A percentile compares a stretch with the other conserved stretches of the same genome.
phyloP scores from a whole-genome alignment of 2,113 vertebrate species.

The Telmatochromis brichardi region DNA sequence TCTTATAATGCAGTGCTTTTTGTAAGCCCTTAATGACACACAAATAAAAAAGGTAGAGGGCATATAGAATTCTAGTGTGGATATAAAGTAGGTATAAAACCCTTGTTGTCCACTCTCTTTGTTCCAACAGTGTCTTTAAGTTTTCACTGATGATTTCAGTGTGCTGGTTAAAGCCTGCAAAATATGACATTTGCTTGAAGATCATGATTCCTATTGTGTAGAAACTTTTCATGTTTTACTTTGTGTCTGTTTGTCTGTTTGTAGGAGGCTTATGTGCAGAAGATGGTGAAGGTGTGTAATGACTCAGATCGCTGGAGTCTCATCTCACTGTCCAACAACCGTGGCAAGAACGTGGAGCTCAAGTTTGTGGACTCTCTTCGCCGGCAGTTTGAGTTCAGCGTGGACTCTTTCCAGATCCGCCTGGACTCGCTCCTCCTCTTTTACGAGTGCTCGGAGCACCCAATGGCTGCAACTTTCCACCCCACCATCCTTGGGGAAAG shows the following conservation, averaged over 20 bases:
- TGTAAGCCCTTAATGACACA: not conserved
- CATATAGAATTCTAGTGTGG: not conserved
- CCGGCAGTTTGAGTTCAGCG: conserved; percentile 98
- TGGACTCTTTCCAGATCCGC: conserved; percentile 98
- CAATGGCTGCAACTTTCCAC: conserved; percentile 93
- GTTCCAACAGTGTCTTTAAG: not conserved
- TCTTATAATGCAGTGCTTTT: not conserved
- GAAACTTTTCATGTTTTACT: not conserved
- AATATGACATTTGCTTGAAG: not conserved
- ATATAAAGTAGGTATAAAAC: not conserved
- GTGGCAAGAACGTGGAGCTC: conserved; percentile 96
- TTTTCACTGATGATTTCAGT: not conserved
- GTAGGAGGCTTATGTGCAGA: conserved; percentile 98
- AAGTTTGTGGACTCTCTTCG: conserved; percentile 98
- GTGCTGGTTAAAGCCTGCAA: not conserved
- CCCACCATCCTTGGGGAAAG: conserved; percentile 95
- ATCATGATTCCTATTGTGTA: not conserved
- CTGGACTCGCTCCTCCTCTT: conserved; percentile 97
- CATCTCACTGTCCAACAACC: conserved; percentile 97
- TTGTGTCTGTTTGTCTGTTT: not conserved
- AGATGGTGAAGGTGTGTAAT: conserved; percentile 99
- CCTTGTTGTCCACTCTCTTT: no score
- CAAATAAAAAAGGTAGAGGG: not conserved
- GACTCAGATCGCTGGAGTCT: conserved; percentile 98
- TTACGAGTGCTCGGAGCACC: conserved; percentile 95